Conservation (phyloP, 2,113 vertebrate species). For the Narcine bancroftii region DNA sequence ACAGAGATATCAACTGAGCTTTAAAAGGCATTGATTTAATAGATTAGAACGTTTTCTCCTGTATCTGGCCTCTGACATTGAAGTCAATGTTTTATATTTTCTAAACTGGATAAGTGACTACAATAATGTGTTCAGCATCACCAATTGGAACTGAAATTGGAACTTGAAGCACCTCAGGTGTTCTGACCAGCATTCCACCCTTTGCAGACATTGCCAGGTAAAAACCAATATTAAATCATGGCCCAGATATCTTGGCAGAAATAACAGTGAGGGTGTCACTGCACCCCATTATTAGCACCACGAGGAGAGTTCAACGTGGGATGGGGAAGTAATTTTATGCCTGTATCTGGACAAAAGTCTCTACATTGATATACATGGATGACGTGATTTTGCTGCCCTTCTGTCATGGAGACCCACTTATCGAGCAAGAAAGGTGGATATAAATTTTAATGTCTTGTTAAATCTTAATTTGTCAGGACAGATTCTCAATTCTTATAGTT, state of each 20-base stretch:
- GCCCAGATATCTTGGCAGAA: not conserved
- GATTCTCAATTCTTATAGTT: not conserved
- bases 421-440: not conserved
- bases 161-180: not conserved
- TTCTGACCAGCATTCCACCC: not conserved
- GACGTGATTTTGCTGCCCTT: not conserved
- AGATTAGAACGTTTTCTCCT: not conserved
- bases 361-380: not conserved
- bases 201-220: not conserved
- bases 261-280: not conserved
- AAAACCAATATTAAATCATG: not conserved
- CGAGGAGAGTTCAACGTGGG: not conserved
- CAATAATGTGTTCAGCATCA: too few species aligned
- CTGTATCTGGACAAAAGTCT: not conserved
- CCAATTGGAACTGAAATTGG: too few species aligned
- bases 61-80: not conserved
- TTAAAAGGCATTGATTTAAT: not conserved
- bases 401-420: not conserved
- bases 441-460: not conserved
- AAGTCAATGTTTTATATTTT: too few species aligned
- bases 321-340: too few species aligned
- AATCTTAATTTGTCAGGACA: not conserved
- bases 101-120: too few species aligned
- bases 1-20: too few species aligned
- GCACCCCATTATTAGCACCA: not conserved